Base-by-base conservation (phyloP, 2,113 vertebrate species). In the Gymnarchus niloticus region DNA sequence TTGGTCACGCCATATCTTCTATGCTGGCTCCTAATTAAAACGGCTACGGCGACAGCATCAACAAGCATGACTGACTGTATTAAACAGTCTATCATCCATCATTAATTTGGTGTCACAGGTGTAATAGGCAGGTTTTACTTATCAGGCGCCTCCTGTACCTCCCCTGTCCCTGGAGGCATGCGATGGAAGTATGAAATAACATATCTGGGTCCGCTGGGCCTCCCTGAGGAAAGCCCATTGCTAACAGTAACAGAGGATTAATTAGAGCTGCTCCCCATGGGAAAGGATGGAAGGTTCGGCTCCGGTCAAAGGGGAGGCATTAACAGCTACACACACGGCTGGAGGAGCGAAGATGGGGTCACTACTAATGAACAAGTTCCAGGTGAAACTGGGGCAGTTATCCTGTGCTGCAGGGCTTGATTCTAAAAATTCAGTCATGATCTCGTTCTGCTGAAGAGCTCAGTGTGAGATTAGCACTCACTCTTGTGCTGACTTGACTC, bases 201-300 rank as follows among this genome's bases (percentile, higher is more conserved):
- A 96, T 96, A 96, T 95, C 93, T 94, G 91, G 91, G 92, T 92
- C 91, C 93, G 91, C 88, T 88, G 91, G 87, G 85, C 90, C 91
- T 95, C 96, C 95, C 95, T 56, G 12, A 94, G 96, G 96, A 96
- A 92, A 93, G 85, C 87, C 94, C 95, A 95, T 96, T 96, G 96
- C 98, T 96, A 95, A 96, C 95, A 95, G 96, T 97, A 96, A 96
- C 96, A 93, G 95, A 96, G 95, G 97, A 97, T 97, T 98, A 97
- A 98, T 98, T 99, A 97, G 95, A 95, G 93, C 92, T 49, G 77
- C 90, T 96, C 96, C 95, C 95, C 17, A 91, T 92, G 94, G 96
- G 95, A 94, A 90, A 91, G 41, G 91, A 92, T 92, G 89, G 93
- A 90, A 93, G 93, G 94, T 93, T 88, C 51, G 88, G 91, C 92